Conservation (phyloP, 1,140 invertebrate genomes). For the Pteromalus puparum region DNA sequence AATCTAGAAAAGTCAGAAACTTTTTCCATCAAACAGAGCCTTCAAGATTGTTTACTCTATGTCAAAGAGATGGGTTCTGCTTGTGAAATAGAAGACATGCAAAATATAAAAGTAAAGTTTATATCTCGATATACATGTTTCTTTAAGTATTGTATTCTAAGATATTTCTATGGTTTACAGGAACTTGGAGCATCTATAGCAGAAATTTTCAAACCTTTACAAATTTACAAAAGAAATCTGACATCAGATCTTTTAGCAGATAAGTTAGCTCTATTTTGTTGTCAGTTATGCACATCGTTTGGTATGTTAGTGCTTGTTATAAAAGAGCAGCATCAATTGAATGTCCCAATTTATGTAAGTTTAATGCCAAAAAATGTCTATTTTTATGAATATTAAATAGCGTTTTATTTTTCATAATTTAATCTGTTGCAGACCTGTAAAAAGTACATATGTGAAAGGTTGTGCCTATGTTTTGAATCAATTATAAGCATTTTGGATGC, state of each 20-base stretch:
- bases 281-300: constrained; percentile 66
- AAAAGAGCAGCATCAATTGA: constrained; percentile 67
- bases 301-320: constrained; percentile 66
- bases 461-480: constrained; percentile 68
- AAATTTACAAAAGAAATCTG: constrained; percentile 66
- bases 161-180: constrained; percentile 54
- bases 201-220: constrained; percentile 66
- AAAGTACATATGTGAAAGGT: constrained; percentile 69
- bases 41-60: constrained; percentile 67
- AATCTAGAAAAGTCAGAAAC: constrained; percentile 67
- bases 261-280: constrained; percentile 66
- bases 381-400: background rate
- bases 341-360: constrained; percentile 68
- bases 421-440: constrained; percentile 63
- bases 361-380: background rate
- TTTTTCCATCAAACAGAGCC: constrained; percentile 66
- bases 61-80: constrained; percentile 69
- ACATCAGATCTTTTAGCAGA: constrained; percentile 61
- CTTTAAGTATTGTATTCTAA: background rate
- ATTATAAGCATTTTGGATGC: constrained; percentile 66
- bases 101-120: constrained; percentile 69
- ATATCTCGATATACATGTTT: background rate
- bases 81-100: constrained; percentile 70
- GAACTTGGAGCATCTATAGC: constrained; percentile 69
- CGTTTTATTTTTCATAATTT: constrained; percentile 27